A percentile compares a stretch with the other conserved stretches of the same genome.
These are phyloP conservation scores for Diarsia dahlii DNA, from an alignment of 2,888 invertebrate genomes.

Conservation along the genomic window DNA sequence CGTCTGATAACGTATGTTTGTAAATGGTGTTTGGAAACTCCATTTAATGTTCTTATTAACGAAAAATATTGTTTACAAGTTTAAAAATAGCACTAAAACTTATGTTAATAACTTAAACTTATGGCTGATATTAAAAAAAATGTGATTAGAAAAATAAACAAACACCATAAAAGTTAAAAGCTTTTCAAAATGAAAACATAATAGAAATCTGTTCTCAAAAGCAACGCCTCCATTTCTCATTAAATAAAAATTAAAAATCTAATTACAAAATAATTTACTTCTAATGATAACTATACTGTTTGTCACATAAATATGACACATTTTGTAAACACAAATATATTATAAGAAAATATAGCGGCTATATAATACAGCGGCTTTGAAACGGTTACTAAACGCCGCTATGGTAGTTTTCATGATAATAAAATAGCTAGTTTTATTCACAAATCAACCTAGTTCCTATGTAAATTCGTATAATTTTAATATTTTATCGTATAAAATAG, in stretches of 20 bases:
- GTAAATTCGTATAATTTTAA: conserved; percentile 31
- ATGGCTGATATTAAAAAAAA: not conserved
- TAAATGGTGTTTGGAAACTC: not conserved
- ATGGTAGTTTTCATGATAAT: conserved; percentile 34
- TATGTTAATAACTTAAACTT: not conserved
- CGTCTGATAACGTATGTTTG: not conserved
- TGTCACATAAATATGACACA: conserved; percentile 50
- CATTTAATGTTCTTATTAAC: not conserved
- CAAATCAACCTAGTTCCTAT: conserved; percentile 38
- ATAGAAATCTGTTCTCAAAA: conserved; percentile 20
- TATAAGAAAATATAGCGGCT: conserved; percentile 39
- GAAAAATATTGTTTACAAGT: not conserved
- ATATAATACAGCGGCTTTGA: conserved; percentile 15
- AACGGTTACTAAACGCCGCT: conserved; percentile 36
- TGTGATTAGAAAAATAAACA: not conserved
- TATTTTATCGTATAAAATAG: conserved; percentile 48
- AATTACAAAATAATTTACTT: conserved; percentile 56
- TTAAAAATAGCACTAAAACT: not conserved
- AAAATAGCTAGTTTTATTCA: conserved; percentile 32
- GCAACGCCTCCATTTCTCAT: conserved; percentile 20
- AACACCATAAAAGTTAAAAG: conserved; percentile 16
- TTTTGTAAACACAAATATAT: conserved; percentile 52
- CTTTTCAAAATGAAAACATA: conserved; percentile 8
- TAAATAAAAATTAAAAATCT: conserved; percentile 22
- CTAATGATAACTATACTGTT: conserved; percentile 29